Percentiles rank a stretch among this genome's conserved stretches.
Conservation (phyloP, 2,888 invertebrate species). For the Hesperia comma region DNA sequence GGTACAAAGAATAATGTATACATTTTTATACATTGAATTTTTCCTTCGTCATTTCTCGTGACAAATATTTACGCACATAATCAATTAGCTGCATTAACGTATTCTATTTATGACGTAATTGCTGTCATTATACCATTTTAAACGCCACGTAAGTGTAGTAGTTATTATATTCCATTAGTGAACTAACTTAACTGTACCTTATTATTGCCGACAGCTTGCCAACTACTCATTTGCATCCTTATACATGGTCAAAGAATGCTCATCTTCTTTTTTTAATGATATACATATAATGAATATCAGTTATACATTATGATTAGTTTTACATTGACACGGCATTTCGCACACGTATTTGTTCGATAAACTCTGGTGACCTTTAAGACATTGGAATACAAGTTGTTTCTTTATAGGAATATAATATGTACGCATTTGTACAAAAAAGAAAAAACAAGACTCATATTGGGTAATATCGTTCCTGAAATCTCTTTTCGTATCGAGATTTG, state of each 20-base stretch:
- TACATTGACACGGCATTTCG: background rate
- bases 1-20: background rate
- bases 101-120: slow-evolving; percentile 28
- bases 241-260: slow-evolving; percentile 17
- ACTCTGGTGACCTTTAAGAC: background rate
- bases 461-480: no score
- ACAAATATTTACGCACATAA: slow-evolving; percentile 10
- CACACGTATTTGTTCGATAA: background rate
- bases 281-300: slow-evolving; percentile 12
- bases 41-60: slow-evolving; percentile 6
- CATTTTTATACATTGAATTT: background rate
- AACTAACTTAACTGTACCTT: slow-evolving; percentile 23
- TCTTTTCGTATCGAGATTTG: no score
- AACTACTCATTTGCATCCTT: slow-evolving; percentile 21
- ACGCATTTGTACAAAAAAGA: no score
- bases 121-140: slow-evolving; percentile 28
- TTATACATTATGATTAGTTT: slow-evolving; percentile 16
- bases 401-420: no score
- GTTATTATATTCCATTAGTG: slow-evolving; percentile 31
- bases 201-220: slow-evolving; percentile 18
- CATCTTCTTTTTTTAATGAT: slow-evolving; percentile 1
- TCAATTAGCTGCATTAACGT: slow-evolving; percentile 9
- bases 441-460: no score
- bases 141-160: slow-evolving; percentile 17
- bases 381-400: no score